phyloP scores from a whole-genome alignment of 1,140 invertebrate genomes.

The Delia radicum region DNA sequence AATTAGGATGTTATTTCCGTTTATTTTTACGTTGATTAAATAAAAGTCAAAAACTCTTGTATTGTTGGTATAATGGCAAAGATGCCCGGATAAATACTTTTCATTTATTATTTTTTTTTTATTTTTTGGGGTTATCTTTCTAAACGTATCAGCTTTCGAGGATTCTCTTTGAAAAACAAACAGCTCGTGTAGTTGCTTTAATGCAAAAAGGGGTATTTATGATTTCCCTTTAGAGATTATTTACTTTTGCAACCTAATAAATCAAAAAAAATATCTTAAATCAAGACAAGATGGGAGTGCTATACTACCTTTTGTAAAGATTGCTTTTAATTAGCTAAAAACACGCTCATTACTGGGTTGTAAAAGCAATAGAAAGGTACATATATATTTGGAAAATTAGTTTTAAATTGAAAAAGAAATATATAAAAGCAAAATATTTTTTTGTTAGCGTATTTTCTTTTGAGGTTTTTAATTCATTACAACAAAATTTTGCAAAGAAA shows the following conservation, averaged over 20 bases:
- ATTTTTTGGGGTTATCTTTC: background rate
- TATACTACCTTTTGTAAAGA: background rate
- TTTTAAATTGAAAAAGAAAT: background rate
- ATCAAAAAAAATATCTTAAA: slow-evolving; percentile 7
- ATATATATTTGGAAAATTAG: background rate
- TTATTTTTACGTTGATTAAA: slow-evolving; percentile 13
- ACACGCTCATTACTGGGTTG: background rate
- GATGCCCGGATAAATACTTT: slow-evolving; percentile 5
- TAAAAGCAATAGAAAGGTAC: background rate
- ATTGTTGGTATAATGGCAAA: background rate
- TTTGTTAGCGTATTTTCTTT: too few relatives aligned
- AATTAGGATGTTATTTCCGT: slow-evolving; percentile 16
- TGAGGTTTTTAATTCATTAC: too few relatives aligned
- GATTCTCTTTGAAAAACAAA: background rate
- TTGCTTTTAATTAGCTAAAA: slow-evolving; percentile 16
- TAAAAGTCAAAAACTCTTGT: slow-evolving; percentile 14
- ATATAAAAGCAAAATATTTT: too few relatives aligned
- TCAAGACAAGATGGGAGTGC: background rate
- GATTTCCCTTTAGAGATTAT: slow-evolving; percentile 8
- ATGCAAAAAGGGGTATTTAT: background rate
- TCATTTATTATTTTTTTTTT: background rate
- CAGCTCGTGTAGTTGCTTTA: background rate
- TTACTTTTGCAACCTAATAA: slow-evolving; percentile 14
- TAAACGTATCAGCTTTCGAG: background rate
- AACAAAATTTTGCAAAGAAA: too few relatives aligned